Conservation (phyloP, 2,888 invertebrate species). For the Cephonodes hylas region DNA sequence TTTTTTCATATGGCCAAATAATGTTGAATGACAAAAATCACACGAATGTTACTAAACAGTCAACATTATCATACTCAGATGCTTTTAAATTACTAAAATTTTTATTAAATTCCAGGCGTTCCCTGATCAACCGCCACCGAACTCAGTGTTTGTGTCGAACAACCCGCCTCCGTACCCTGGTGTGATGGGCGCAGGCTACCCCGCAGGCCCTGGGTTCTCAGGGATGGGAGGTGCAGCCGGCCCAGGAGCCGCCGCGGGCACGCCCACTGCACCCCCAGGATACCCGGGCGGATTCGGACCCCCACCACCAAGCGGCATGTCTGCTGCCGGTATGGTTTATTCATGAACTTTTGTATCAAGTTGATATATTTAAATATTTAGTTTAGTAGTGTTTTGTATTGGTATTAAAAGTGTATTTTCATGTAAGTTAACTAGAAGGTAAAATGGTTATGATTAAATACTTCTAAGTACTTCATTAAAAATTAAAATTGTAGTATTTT, state of each 20-base stretch:
- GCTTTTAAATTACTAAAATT: not conserved
- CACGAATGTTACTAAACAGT: no score
- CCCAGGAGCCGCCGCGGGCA: constrained; percentile 31
- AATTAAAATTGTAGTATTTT: constrained; percentile 16
- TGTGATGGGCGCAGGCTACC: constrained; percentile 73
- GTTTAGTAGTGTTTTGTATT: constrained; percentile 11
- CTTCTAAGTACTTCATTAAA: no score
- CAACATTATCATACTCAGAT: not conserved
- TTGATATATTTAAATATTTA: not conserved
- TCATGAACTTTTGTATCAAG: not conserved
- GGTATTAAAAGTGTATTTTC: constrained; percentile 10
- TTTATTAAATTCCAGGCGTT: constrained; percentile 75
- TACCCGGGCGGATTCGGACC: constrained; percentile 36
- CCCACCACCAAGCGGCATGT: constrained; percentile 50
- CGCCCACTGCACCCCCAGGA: constrained; percentile 26
- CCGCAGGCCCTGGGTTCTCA: constrained; percentile 51
- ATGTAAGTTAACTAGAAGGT: not conserved
- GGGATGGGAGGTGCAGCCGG: constrained; percentile 38
- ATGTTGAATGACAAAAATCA: no score
- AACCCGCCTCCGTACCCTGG: constrained; percentile 98
- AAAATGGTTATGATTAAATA: no score
- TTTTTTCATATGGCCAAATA: no score
- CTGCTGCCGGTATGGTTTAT: constrained; percentile 51
- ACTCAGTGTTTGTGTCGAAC: constrained; percentile 93
- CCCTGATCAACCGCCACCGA: constrained; percentile 86